Evolutionary conservation across 2,113 vertebrate species (phyloP).

Genomic region (Pteropus alecto): DNA sequence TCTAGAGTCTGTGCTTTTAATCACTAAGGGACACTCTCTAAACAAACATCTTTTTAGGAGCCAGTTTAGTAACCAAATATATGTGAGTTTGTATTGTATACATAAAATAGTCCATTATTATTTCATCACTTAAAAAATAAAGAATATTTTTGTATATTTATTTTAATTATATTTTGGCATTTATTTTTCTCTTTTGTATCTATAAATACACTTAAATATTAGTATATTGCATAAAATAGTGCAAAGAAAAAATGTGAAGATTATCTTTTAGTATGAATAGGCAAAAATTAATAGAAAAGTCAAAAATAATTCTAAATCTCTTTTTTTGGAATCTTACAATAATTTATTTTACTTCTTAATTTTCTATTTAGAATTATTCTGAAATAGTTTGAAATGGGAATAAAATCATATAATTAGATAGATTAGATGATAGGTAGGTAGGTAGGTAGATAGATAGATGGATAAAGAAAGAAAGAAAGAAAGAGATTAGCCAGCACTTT

Average conservation of each 20-base stretch:
- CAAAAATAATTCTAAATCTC: neutral
- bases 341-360: neutral
- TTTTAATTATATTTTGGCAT: neutral
- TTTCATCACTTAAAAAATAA: neutral
- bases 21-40: neutral
- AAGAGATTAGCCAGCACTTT: conserved; percentile 8
- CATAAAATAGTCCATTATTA: neutral
- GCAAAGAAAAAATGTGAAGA: neutral
- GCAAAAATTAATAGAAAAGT: neutral
- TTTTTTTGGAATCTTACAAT: neutral
- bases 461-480: neutral
- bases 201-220: neutral
- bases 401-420: neutral
- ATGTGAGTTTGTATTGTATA: neutral
- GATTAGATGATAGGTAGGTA: too few species aligned
- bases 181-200: neutral
- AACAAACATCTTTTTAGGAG: neutral
- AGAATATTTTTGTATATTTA: neutral
- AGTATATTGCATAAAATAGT: neutral
- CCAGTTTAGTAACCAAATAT: neutral
- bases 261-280: neutral
- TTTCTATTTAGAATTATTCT: neutral
- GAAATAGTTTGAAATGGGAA: neutral
- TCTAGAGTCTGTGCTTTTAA: neutral
- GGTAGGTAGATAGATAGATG: neutral